Evolutionary conservation across 2,888 invertebrate genomes (phyloP), one percentile per base, ranked within the genome.

Genomic region (Eudasyphora cyanicolor): DNA sequence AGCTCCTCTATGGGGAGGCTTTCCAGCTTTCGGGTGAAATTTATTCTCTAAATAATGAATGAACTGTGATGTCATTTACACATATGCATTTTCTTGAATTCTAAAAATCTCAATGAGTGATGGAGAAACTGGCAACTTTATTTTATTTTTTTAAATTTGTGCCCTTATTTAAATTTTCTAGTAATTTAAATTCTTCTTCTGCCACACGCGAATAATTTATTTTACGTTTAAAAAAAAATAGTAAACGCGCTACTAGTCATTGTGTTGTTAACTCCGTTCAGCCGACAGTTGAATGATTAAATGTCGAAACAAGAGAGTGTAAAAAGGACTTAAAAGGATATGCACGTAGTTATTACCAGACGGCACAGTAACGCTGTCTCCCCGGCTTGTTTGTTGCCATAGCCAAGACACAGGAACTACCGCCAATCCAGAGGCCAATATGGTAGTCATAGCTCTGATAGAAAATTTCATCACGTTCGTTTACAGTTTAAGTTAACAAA

Each of bases 401-500:
- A 6, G 45, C 45, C 3, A 45, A 45, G 45, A 8, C 10, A 38
- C 38, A 38, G 57, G 8, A 17, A 49, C n/a, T n/a, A n/a, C n/a
- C n/a, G n/a, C n/a, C n/a, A n/a, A n/a, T n/a, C n/a, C n/a, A n/a
- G n/a, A n/a, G n/a, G n/a, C n/a, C n/a, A n/a, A n/a, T 49, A 8
- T 14, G 38, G 19, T 38, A 38, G 24, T 67, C 67, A 42, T 62
- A 29, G 45, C 45, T 27, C 35, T 42, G 42, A 35, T 42, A 19
- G 77, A 29, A 77, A 83, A 84, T 85, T 85, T 85, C 81, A 85
- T 84, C 86, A 86, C 86, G 86, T 85, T 64, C 77, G 62, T 57
- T 73, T 75, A 42, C 73, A 74, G 89, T 88, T 84, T 80, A 81
- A 79, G 80, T 76, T 80, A 77, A 84, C 79, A 83, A 85, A 84